Evolutionary conservation across 2,113 vertebrate genomes (phyloP).

Genomic region (Romanogobio albipinnatus): DNA sequence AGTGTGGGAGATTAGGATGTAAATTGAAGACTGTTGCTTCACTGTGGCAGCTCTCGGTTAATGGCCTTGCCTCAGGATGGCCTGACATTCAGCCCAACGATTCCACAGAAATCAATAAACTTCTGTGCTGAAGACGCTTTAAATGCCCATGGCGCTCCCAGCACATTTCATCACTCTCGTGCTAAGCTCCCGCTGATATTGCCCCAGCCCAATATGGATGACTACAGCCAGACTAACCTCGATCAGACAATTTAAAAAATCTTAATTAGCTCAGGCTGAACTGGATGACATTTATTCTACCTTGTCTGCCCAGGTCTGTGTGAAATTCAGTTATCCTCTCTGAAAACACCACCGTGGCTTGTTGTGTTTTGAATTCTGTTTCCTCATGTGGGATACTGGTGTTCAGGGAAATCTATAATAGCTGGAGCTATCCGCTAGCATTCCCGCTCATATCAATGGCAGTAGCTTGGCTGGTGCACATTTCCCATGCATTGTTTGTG

Average conservation of each 20-base stretch:
- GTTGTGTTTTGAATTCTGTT: neutral
- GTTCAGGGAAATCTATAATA: neutral
- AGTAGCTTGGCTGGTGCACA: neutral
- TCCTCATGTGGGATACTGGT: neutral
- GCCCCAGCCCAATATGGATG: neutral
- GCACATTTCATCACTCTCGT: neutral
- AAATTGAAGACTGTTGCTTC: slow-evolving; percentile 43
- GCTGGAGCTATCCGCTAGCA: neutral
- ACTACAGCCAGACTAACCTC: neutral
- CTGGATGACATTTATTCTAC: neutral
- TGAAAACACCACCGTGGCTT: neutral
- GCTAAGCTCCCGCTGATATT: slow-evolving; percentile 1
- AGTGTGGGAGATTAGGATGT: slow-evolving; percentile 36
- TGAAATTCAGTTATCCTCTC: neutral
- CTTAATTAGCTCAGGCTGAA: neutral
- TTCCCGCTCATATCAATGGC: neutral
- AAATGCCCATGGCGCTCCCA: slow-evolving; percentile 27
- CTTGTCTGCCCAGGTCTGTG: neutral
- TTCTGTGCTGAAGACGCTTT: slow-evolving; percentile 41
- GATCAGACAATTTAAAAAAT: neutral
- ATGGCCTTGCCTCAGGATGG: slow-evolving; percentile 48
- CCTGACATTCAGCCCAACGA: slow-evolving; percentile 52
- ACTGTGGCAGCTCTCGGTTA: slow-evolving; percentile 41
- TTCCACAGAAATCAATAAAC: slow-evolving; percentile 51
- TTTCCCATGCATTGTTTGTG: no score